Percentiles rank a stretch among this genome's conserved stretches.
These are phyloP conservation scores for Anaspis maculata DNA, from an alignment of 2,888 invertebrate species.

Conservation along the genomic window DNA sequence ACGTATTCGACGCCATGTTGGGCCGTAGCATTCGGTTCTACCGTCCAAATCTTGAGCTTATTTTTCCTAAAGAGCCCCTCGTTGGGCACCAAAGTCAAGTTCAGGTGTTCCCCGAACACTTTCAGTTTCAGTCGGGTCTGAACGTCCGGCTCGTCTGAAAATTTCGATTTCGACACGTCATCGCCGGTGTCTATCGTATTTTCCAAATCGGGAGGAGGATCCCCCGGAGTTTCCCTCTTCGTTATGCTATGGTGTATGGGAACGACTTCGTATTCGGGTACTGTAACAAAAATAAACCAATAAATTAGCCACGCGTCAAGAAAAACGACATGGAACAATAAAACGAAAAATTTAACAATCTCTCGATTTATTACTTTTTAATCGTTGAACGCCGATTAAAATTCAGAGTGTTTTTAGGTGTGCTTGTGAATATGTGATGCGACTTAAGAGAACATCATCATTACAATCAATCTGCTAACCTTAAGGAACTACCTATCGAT, in stretches of 20 bases:
- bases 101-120: slow-evolving; percentile 71
- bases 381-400: too few relatives aligned
- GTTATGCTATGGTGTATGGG: slow-evolving; percentile 52
- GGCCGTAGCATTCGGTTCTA: slow-evolving; percentile 65
- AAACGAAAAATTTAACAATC: too few relatives aligned
- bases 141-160: slow-evolving; percentile 29
- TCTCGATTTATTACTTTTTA: too few relatives aligned
- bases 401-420: too few relatives aligned
- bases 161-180: slow-evolving; percentile 8
- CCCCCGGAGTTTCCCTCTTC: slow-evolving; percentile 4
- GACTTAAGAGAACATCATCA: too few relatives aligned
- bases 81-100: slow-evolving; percentile 66
- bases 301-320: too few relatives aligned
- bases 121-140: slow-evolving; percentile 62
- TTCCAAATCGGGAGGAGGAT: slow-evolving; percentile 12
- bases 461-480: too few relatives aligned
- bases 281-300: slow-evolving; percentile 43
- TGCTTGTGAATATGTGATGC: too few relatives aligned
- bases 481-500: too few relatives aligned
- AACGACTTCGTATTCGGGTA: slow-evolving; percentile 80
- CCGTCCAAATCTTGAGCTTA: slow-evolving; percentile 74
- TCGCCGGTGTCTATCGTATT: slow-evolving; percentile 35
- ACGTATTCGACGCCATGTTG: slow-evolving; percentile 74
- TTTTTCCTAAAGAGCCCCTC: slow-evolving; percentile 69
- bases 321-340: too few relatives aligned